Base-by-base conservation (phyloP, 2,888 invertebrate genomes). In the Drosophila kanekoi region DNA sequence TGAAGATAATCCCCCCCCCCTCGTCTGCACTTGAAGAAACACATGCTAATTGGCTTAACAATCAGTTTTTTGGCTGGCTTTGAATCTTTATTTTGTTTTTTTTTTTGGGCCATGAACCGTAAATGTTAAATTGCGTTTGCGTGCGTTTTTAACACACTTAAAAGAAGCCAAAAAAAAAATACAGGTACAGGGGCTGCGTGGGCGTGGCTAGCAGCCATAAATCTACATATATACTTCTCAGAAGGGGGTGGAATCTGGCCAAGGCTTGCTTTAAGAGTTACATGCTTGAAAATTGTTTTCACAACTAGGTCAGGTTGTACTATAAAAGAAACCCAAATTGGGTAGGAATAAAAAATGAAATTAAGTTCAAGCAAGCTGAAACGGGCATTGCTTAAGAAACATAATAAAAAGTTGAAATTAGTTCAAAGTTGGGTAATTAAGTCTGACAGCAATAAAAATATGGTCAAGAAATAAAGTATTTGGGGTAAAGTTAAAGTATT, bases 1-100 rank as follows among this genome's bases (percentile, higher is more conserved):
- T 54, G 23, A 57, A 63, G 52, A 72, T 51, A 32, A 44, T 51
- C 49, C 37, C 38, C 38, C 62, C 33, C 28, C 28, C 13, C 18
- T 28, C 40, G 44, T 49, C 41, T 41, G 10, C 37, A 41, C 23
- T 23, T 41, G 23, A 38, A 72, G 41, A 51, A 66, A 32, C 57
- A 51, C 81, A 76, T 79, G 89, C 73, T 88, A 85, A 85, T 89
- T 85, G 85, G 81, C 74, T 88, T 88, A 88, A 71, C 67, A 67
- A 83, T 80, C 75, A 64, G 67, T 69, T 72, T 28, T 73, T 65
- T 44, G 52, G 33, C 62, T 59, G 70, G 51, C 58, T 80, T 72
- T 77, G 59, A 57, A 62, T 1, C 18, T 77, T 67, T 68, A 1
- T 23, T 23, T 23, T 23, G 66, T 54, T 61, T 61, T 68, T 23